Conservation (phyloP, 2,888 invertebrate species). For the Sabatieria punctata region DNA sequence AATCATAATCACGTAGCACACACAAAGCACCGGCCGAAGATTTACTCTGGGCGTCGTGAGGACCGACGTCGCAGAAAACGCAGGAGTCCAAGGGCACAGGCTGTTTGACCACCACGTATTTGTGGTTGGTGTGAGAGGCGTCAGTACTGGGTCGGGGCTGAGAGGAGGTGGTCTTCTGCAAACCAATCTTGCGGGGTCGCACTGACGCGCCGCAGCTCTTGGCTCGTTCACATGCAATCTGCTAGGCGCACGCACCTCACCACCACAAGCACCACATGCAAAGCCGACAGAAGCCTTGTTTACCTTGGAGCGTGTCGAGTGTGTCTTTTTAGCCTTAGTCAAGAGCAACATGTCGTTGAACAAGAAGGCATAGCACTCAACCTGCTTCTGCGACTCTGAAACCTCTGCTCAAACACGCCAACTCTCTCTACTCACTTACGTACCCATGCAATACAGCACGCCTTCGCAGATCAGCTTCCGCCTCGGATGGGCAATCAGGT, state of each 20-base stretch:
- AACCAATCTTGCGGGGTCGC: too few relatives aligned
- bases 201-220: too few relatives aligned
- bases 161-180: too few relatives aligned
- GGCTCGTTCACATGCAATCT: too few relatives aligned
- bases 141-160: too few relatives aligned
- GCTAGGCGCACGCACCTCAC: too few relatives aligned
- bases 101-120: slow-evolving; percentile 36
- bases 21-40: too few relatives aligned
- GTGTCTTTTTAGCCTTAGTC: slow-evolving; percentile 43
- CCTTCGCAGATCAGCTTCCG: slow-evolving; percentile 39
- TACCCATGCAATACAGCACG: slow-evolving; percentile 36
- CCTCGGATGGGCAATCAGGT: slow-evolving; percentile 41
- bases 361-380: slow-evolving; percentile 44
- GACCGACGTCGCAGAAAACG: slow-evolving; percentile 37
- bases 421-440: slow-evolving; percentile 5
- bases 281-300: too few relatives aligned
- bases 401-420: slow-evolving; percentile 25
- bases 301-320: too few relatives aligned
- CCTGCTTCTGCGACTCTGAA: neutral
- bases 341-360: slow-evolving; percentile 48
- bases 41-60: slow-evolving; percentile 22
- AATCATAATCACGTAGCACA: too few relatives aligned
- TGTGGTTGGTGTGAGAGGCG: slow-evolving; percentile 13
- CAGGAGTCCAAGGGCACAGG: slow-evolving; percentile 39
- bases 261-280: too few relatives aligned